Evolutionary conservation across 2,888 invertebrate genomes (phyloP), one percentile per base, ranked within the genome.

Genomic region (Lottia scabra): DNA sequence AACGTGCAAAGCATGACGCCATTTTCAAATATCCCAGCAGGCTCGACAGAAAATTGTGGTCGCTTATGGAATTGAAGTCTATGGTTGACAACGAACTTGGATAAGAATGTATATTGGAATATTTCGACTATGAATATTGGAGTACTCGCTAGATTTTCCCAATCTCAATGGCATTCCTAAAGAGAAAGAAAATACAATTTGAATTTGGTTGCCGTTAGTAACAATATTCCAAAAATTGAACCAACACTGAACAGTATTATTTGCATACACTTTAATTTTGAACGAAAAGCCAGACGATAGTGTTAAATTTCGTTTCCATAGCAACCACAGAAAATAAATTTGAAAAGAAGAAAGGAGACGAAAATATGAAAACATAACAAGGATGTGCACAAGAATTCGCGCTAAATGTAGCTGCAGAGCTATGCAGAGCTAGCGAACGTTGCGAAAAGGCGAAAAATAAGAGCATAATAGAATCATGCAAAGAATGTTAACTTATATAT

Each of bases 1-100:
- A 13, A 56, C 56, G 56, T 56, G 56, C 56, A 56, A 56, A 56
- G 56, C 56, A 56, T 56, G 56, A 56, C 56, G 19, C 23, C 56
- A 56, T 56, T 56, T 23, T 56, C 23, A 56, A 13, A 56, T 56
- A 23, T 23, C 56, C 56, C 56, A 56, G 56, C 19, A 23, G 23
- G 13, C 19, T 19, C 8, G 56, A 56, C 23, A 10, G 19, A 10
- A 56, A 23, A 38, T 23, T 56, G 56, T 56, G 56, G 56, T 56
- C 56, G 56, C 56, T 56, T 23, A 56, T 56, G 56, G 19, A 38
- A 38, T 56, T 19, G 19, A 38, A 38, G 8, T 38, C 38, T 38
- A 38, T 38, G 38, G 38, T 38, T 38, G 38, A 38, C 38, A 38
- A 38, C 38, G 38, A 38, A 38, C 38, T 8, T 38, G 38, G 38